Conservation (phyloP, 2,888 invertebrate species). For the Omphaloscelis lunosa region DNA sequence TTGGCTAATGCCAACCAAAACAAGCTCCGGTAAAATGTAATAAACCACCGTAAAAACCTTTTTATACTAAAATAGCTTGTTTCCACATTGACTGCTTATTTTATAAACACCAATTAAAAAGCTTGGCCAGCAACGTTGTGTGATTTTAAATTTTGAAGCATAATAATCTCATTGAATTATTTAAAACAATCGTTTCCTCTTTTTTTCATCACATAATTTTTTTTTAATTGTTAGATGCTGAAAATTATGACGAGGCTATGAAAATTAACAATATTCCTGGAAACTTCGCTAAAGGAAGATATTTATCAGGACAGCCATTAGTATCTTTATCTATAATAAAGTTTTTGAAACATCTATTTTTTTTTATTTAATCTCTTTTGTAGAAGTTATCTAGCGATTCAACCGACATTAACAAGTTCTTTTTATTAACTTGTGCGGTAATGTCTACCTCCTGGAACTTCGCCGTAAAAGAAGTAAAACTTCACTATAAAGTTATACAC, state of each 20-base stretch:
- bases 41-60: neutral
- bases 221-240: too few species aligned
- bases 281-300: neutral
- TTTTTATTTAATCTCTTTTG: conserved; percentile 3
- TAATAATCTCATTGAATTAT: conserved; percentile 20
- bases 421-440: conserved; percentile 39
- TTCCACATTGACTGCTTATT: conserved; percentile 25
- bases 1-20: conserved; percentile 2
- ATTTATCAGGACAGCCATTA: neutral
- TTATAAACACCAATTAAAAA: conserved; percentile 32
- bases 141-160: conserved; percentile 27
- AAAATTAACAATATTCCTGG: neutral
- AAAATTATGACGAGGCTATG: neutral
- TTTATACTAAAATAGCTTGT: neutral
- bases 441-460: conserved; percentile 28
- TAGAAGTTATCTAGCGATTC: neutral
- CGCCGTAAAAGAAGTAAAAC: conserved; percentile 23
- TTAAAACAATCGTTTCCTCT: neutral
- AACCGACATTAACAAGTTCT: conserved; percentile 20
- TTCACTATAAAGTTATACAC: conserved; percentile 32
- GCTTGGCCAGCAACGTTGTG: conserved; percentile 1
- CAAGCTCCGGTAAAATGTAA: neutral
- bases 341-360: neutral
- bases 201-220: too few species aligned
- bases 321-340: neutral